Base-by-base conservation (phyloP, 2,797 vertebrate genomes). In the Xenops minutus region DNA sequence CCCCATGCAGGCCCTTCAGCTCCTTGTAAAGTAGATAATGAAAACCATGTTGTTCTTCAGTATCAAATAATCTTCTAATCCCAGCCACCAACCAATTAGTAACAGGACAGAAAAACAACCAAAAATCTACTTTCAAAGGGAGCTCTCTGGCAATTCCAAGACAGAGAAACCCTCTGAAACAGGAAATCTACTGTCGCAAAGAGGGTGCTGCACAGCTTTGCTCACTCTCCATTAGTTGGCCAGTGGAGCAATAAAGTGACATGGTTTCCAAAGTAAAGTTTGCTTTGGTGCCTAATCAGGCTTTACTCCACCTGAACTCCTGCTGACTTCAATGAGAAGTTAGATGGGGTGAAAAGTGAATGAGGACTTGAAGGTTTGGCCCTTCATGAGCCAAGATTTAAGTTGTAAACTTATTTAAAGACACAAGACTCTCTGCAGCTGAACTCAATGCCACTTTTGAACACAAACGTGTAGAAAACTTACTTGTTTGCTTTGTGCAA, bases 211-310 rank as follows among this genome's bases (percentile, higher is more conserved):
- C 74, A 80, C 37, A 74, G 49, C 68, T 95, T 79, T 79, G 71
- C 84, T 85, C 72, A 64, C 56, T 85, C 63, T 52, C 81, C 36
- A 12, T 77, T 68, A 73, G 68, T 4, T 82, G 74, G 83, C 56
- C 44, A 81, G 48, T 16, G 26, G 26, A 92, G 80, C 61, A 82
- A 46, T 61, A 54, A 92, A 82, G 44, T 37, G 67, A 82, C 56
- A 71, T 9, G 3, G 67, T 74, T 92, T 96, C 95, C 96, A 96
- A 95, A 93, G 54, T 71, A 95, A 96, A 93, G 93, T 92, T 96
- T 95, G 71, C 68, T 93, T 93, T 95, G 89, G 92, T 96, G 63
- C 58, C 83, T 93, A 88, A 94, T 91, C 88, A 90, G 91, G 71
- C 55, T 95, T 94, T 80, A 71, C 77, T 93, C 74, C 80, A 86